Evolutionary conservation across 2,888 invertebrate species (phyloP), one percentile per base, ranked within the genome.

Genomic region (Drosophila villosipedis): DNA sequence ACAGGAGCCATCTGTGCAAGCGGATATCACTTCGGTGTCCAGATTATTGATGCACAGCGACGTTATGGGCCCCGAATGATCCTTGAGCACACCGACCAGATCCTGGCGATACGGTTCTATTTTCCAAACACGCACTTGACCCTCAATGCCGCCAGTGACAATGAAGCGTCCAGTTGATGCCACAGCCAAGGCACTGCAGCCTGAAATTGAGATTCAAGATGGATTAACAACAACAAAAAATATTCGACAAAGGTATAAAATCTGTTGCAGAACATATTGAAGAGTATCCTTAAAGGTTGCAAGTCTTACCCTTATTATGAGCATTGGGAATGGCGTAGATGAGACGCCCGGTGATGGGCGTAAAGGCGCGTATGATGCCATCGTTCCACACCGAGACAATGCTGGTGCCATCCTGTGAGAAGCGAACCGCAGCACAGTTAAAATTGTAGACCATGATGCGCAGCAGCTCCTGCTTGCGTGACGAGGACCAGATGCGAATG

Each of bases 1-100:
- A 91, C 97, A 97, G 5, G 98, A 97, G 16, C 99, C 98, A 93
- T 99, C 99, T 0, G 96, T 96, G 53, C 98, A 97, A 0, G 98
- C 96, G 89, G 98, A 98, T 22, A 98, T 96, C 0, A 98, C 97
- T 92, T 97, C 97, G 0, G 95, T 95, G 90, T 97, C 96, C 87
- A 96, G 95, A 71, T 95, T 95, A 35, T 96, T 96, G 67, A 98
- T 95, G 78, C 96, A 95, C 80, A 98, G 95, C 31, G 96, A 96
- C 0, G 98, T 96, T 68, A 98, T 96, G 0, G 97, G 96, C 14
- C 97, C 97, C 91, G 97, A 96, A 94, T 99, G 99, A 91, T 98
- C 98, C 93, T 98, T 98, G 74, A 99, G 94, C 12, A 97, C 96
- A 54, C 95, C 96, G 82, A 96, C 94, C 59, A 98, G 92, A 57